Base-by-base conservation (phyloP, 1,140 invertebrate species). In the Kradibia gibbosae region DNA sequence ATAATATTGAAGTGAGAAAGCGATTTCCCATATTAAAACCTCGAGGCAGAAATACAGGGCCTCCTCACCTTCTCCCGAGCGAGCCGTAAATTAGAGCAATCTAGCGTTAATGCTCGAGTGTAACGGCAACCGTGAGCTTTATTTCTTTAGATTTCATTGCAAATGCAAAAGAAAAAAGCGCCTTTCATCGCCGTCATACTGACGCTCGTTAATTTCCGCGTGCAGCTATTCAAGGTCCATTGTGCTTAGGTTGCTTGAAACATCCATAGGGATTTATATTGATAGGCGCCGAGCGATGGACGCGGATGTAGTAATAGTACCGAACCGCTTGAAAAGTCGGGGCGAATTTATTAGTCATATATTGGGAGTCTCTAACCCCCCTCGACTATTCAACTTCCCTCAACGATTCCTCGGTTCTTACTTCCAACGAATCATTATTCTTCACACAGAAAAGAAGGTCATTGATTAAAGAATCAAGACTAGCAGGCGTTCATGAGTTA, bases 11-110 rank as follows among this genome's bases (percentile, higher is more conserved):
- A 28, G 70, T 42, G 70, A 71, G 42, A 71, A 48, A 20, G 22
- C 70, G 42, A 71, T 71, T 71, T 71, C 42, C 25, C 70, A 25
- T 20, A 53, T 20, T n/a, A n/a, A n/a, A n/a, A n/a, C 7, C 53
- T 17, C 11, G 53, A 57, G 53, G 53, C 4, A n/a, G 11, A 20
- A 57, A 7, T 7, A 57, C 7, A n/a, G n/a, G 53, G n/a, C 34
- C 3, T 5, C 4, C 31, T 20, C 15, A 31, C 42, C 45, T 34
- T 67, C 34, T 67, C 62, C 17, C 36, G 17, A 39, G 62, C 31
- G 22, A 60, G 39, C 42, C 48, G 28, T 39, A 70, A 70, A 78
- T 78, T 78, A 71, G 22, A 65, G 77, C 31, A 48, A 10, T 50
- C 48, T 57, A 55, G 20, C 65, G 50, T 67, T 70, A 36, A 53